Evolutionary conservation across 2,888 invertebrate genomes (phyloP).

Genomic region (Unio delphinus): DNA sequence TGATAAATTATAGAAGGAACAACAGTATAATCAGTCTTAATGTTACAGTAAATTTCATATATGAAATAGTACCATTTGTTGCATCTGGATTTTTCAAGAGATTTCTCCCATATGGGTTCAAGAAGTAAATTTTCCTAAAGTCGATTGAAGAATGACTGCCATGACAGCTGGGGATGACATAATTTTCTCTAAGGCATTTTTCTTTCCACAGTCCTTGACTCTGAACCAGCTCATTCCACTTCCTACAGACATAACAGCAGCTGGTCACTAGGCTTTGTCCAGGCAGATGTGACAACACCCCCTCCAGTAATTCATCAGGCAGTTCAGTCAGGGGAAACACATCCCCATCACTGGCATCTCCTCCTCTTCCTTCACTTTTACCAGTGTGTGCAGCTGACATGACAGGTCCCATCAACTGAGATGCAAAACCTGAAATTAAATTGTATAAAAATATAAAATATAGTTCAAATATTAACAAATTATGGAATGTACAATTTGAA

Average conservation of each 20-base stretch:
- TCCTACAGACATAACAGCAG: slow-evolving; percentile 31
- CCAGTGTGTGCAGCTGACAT: no score
- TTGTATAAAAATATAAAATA: no score
- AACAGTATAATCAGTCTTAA: no score
- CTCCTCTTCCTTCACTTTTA: no score
- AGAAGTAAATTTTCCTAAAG: slow-evolving; percentile 36
- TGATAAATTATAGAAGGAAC: no score
- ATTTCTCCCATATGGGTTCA: slow-evolving; percentile 39
- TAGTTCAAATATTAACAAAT: no score
- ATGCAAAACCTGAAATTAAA: no score
- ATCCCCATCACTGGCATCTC: no score
- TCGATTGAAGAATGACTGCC: slow-evolving; percentile 14
- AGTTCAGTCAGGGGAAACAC: slow-evolving; percentile 12
- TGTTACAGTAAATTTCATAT: no score
- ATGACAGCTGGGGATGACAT: slow-evolving; percentile 15
- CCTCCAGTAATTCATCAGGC: slow-evolving; percentile 7
- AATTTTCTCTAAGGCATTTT: slow-evolving; percentile 31
- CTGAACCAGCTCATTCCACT: slow-evolving; percentile 28
- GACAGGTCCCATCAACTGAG: no score
- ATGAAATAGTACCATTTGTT: slow-evolving; percentile 20
- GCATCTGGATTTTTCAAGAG: slow-evolving; percentile 45
- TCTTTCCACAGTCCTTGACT: slow-evolving; percentile 37
- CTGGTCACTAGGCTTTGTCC: slow-evolving; percentile 24
- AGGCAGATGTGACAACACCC: slow-evolving; percentile 18
- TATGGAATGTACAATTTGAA: no score